phyloP scores from a whole-genome alignment of 2,113 vertebrate species.

The Rhizomys pruinosus region DNA sequence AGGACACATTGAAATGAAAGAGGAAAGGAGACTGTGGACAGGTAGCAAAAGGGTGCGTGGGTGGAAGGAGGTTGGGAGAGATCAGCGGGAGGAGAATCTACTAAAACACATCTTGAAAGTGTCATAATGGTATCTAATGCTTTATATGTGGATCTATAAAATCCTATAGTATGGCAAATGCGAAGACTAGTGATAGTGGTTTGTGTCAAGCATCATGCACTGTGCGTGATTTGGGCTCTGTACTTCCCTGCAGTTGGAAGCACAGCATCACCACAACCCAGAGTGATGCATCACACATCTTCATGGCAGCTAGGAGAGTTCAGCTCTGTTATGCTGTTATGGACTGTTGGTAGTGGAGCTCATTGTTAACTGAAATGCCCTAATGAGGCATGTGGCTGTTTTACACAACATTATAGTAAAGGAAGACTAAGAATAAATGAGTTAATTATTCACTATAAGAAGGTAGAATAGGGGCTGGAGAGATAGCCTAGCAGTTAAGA shows the following conservation, averaged over 20 bases:
- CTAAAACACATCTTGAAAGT: background rate
- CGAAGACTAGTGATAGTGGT: background rate
- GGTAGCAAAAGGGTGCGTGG: background rate
- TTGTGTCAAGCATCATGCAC: background rate
- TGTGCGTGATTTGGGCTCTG: no score
- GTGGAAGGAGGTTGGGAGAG: background rate
- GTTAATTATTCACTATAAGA: slow-evolving; percentile 10
- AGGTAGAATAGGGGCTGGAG: no score
- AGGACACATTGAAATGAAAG: background rate
- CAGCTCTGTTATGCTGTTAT: background rate
- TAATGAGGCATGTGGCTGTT: background rate
- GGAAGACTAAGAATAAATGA: slow-evolving; percentile 1
- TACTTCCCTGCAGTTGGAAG: background rate
- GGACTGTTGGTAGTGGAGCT: background rate
- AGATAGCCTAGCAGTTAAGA: no score
- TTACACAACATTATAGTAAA: background rate
- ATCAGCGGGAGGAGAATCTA: background rate
- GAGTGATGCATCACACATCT: background rate
- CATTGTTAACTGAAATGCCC: background rate
- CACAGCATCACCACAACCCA: background rate
- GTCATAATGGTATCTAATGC: background rate
- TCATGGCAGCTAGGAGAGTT: background rate
- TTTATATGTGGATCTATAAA: background rate
- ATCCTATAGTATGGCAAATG: background rate
- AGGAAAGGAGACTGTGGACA: background rate